phyloP scores from a whole-genome alignment of 2,113 vertebrate genomes.

The Barnardius zonarius region DNA sequence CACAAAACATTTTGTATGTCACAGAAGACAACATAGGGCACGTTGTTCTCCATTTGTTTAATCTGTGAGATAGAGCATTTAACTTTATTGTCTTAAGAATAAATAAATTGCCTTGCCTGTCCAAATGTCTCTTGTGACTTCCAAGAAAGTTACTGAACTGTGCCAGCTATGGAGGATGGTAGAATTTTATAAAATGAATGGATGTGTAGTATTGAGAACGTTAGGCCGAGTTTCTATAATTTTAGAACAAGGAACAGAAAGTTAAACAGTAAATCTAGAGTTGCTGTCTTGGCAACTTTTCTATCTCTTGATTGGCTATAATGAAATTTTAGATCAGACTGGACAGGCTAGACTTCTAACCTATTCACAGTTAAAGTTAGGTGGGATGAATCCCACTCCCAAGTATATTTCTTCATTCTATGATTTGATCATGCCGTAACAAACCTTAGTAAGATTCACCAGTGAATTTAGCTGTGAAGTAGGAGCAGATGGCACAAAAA shows the following conservation, averaged over 20 bases:
- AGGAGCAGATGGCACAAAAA: not conserved
- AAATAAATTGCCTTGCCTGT: not conserved
- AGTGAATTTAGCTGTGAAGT: not conserved
- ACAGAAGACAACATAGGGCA: not conserved
- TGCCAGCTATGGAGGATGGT: not conserved
- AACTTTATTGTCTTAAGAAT: not conserved
- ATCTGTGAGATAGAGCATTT: not conserved
- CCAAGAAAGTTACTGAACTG: not conserved
- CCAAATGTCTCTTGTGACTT: not conserved
- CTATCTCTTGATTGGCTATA: not conserved
- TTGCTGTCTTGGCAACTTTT: not conserved
- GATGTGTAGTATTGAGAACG: not conserved
- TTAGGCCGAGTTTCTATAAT: rapidly evolving
- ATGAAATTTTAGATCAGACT: not conserved
- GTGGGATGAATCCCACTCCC: not conserved
- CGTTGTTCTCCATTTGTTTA: not conserved
- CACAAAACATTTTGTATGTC: not conserved
- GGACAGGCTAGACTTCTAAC: not conserved
- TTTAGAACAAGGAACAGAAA: not conserved
- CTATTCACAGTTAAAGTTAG: not conserved
- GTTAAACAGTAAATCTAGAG: not conserved
- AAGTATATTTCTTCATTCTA: not conserved
- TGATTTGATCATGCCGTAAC: not conserved
- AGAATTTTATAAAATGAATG: not conserved
- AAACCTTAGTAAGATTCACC: not conserved